These are phyloP conservation scores for Gorsachius magnificus DNA, from an alignment of 2,797 vertebrate species.

Conservation along the genomic window DNA sequence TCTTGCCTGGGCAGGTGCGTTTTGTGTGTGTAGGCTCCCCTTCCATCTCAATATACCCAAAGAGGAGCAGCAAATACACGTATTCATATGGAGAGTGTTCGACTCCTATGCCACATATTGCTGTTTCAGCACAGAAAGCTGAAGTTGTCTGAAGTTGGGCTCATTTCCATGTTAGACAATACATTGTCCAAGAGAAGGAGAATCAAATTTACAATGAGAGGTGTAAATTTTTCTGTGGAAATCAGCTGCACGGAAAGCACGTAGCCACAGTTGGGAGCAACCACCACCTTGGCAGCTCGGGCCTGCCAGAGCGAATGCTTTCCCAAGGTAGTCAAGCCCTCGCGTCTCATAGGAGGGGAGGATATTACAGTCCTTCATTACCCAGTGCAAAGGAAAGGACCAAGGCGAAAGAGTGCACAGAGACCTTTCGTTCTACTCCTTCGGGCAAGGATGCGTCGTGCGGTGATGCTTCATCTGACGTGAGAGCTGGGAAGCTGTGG, in stretches of 20 bases:
- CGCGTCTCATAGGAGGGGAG: neutral
- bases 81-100: fast-evolving
- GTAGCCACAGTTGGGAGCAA: neutral
- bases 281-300: neutral
- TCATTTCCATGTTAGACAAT: neutral
- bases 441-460: fast-evolving
- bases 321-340: neutral
- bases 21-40: neutral
- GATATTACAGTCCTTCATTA: neutral
- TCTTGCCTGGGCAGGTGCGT: neutral
- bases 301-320: neutral
- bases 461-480: neutral
- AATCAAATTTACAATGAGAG: neutral
- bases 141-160: neutral
- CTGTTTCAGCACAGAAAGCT: neutral
- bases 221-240: neutral
- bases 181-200: neutral
- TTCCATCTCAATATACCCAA: neutral
- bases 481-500: neutral
- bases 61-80: neutral
- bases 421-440: neutral
- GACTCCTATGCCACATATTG: no score
- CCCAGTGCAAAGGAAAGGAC: neutral
- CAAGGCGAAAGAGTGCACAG: neutral
- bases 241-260: slow-evolving; percentile 6